Evolutionary conservation across 2,113 vertebrate genomes (phyloP).

Genomic region (Sigmodon hispidus): DNA sequence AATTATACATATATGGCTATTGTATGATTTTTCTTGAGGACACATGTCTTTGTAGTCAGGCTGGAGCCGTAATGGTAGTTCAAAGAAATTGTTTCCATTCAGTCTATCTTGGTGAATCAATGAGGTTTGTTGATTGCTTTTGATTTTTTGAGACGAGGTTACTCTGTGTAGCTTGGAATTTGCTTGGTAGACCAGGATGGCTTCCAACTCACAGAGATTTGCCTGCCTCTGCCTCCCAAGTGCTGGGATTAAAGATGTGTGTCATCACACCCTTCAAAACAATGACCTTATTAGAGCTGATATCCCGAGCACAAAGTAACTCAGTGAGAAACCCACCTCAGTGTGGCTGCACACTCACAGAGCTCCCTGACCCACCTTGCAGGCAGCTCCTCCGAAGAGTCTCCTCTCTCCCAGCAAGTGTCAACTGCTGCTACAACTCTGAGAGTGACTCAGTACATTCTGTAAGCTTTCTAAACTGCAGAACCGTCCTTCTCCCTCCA

Average conservation of each 20-base stretch:
- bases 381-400: no score
- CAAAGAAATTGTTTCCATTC: background rate
- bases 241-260: no score
- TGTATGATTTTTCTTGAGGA: background rate
- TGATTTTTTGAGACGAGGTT: no score
- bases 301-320: background rate
- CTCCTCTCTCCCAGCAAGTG: background rate
- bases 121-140: no score
- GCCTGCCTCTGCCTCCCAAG: no score
- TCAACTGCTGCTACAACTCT: background rate
- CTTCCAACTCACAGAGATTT: no score
- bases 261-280: no score
- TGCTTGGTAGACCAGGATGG: no score
- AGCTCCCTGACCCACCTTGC: background rate
- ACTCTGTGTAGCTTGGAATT: no score
- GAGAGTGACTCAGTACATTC: background rate
- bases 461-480: background rate
- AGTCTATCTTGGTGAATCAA: background rate
- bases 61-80: background rate
- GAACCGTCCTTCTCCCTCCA: background rate
- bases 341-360: background rate
- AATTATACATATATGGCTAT: background rate
- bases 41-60: background rate
- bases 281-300: background rate
- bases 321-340: background rate